These are phyloP conservation scores for Philereme transversata DNA, from an alignment of 2,888 invertebrate genomes.

Conservation along the genomic window DNA sequence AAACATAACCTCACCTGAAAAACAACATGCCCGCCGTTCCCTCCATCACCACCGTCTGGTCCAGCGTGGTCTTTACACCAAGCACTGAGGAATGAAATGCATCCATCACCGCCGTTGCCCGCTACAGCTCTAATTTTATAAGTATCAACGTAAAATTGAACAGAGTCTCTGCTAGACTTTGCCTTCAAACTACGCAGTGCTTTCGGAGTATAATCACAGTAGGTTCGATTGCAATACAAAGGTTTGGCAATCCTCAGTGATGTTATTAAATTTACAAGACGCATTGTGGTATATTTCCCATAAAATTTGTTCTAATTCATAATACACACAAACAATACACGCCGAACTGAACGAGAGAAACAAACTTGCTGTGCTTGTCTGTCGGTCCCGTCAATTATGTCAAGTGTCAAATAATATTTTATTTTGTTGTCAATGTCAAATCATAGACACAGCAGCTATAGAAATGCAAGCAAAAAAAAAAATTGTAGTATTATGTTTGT, in stretches of 20 bases:
- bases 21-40: slow-evolving; percentile 97
- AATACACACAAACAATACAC: no score
- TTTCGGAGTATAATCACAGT: slow-evolving; percentile 61
- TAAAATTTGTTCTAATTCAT: no score
- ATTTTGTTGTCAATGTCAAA: no score
- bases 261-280: slow-evolving; percentile 45
- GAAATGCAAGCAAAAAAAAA: no score
- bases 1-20: slow-evolving; percentile 76
- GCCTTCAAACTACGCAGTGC: slow-evolving; percentile 70
- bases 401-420: no score
- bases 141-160: slow-evolving; percentile 89
- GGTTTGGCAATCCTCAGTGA: slow-evolving; percentile 38
- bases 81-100: slow-evolving; percentile 92
- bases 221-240: slow-evolving; percentile 42
- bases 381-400: no score
- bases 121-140: slow-evolving; percentile 87
- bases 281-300: slow-evolving; percentile 38
- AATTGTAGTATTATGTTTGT: no score
- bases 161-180: slow-evolving; percentile 65
- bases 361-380: no score
- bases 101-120: slow-evolving; percentile 97
- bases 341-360: no score
- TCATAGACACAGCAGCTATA: no score
- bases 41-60: slow-evolving; percentile 98
- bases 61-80: slow-evolving; percentile 95